Base-by-base conservation (phyloP, 2,888 invertebrate species). In the Esperia sulphurella region DNA sequence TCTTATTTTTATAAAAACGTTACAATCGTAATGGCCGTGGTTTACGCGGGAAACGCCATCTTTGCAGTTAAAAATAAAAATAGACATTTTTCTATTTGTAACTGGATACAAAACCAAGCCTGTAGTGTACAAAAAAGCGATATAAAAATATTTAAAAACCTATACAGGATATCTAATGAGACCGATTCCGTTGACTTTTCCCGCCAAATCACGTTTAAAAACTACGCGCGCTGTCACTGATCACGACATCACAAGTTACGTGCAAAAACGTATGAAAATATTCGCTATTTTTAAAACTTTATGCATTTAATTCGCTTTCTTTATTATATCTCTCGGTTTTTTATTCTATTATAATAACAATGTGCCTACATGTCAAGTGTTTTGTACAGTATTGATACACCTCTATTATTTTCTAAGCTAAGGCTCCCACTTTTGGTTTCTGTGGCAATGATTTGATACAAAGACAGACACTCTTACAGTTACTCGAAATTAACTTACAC, bases 231-330 rank as follows among this genome's bases (percentile, higher is more conserved):
- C 61, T 57, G 61, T 68, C 65, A 63, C 64, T 8, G 58, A 62
- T 69, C 74, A 64, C 72, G 75, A 73, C 21, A 21, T 71, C 74
- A 71, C 65, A 68, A 65, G 65, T 83, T 77, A 82, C 79, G 88
- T 89, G 89, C 89, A 89, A 88, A 88, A 88, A 86, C 81, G 88
- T 89, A 89, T 83, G 87, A 89, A 89, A 89, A 89, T 88, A 88
- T 86, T 50, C 65, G 76, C n/a, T 35, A 35, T 75, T 21, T 65
- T 79, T 69, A 73, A 73, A 81, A 79, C 72, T 84, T 87, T 87
- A 84, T 79, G 83, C 80, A 80, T 82, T 79, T 74, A 75, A 68
- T 83, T 79, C 72, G 75, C 69, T 77, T 69, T 71, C n/a, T 63
- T 66, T 65, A 71, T 79, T 82, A 84, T 79, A 85, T 83, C 77